phyloP scores from a whole-genome alignment of 2,888 invertebrate species.

The Sphinx pinastri region DNA sequence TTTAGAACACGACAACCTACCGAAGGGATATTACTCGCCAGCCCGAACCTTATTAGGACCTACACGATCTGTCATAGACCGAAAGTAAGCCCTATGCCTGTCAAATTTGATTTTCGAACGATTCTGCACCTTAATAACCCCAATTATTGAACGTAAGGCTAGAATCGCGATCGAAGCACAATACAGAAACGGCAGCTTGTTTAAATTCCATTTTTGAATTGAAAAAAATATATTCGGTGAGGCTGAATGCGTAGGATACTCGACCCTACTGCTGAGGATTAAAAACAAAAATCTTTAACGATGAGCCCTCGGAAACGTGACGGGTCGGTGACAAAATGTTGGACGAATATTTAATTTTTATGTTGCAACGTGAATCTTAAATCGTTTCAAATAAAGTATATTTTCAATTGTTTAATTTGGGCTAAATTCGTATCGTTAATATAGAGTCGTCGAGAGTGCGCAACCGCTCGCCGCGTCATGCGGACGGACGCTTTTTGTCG shows the following conservation, averaged over 20 bases:
- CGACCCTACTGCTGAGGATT: slow-evolving; percentile 51
- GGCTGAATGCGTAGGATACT: slow-evolving; percentile 51
- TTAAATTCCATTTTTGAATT: slow-evolving; percentile 75
- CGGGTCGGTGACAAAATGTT: slow-evolving; percentile 76
- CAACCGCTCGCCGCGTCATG: slow-evolving; percentile 75
- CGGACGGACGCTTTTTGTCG: slow-evolving; percentile 79
- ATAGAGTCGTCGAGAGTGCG: slow-evolving; percentile 75
- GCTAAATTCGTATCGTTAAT: slow-evolving; percentile 59
- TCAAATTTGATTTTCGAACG: slow-evolving; percentile 58
- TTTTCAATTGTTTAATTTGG: slow-evolving; percentile 45
- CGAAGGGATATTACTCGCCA: slow-evolving; percentile 59
- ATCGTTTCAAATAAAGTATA: slow-evolving; percentile 43
- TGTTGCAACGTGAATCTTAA: slow-evolving; percentile 53
- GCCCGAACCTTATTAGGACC: slow-evolving; percentile 65
- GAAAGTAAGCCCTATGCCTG: slow-evolving; percentile 46
- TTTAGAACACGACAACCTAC: slow-evolving; percentile 68
- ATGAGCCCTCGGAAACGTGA: slow-evolving; percentile 69
- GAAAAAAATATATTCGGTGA: slow-evolving; percentile 47
- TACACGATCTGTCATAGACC: slow-evolving; percentile 54
- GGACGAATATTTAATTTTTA: slow-evolving; percentile 52
- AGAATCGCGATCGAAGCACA: slow-evolving; percentile 55
- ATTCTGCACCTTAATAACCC: slow-evolving; percentile 62
- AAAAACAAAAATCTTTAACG: slow-evolving; percentile 73
- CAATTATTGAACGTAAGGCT: slow-evolving; percentile 59
- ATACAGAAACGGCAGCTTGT: slow-evolving; percentile 75